Conservation (phyloP, 2,113 vertebrate genomes). For the Arenaria interpres region DNA sequence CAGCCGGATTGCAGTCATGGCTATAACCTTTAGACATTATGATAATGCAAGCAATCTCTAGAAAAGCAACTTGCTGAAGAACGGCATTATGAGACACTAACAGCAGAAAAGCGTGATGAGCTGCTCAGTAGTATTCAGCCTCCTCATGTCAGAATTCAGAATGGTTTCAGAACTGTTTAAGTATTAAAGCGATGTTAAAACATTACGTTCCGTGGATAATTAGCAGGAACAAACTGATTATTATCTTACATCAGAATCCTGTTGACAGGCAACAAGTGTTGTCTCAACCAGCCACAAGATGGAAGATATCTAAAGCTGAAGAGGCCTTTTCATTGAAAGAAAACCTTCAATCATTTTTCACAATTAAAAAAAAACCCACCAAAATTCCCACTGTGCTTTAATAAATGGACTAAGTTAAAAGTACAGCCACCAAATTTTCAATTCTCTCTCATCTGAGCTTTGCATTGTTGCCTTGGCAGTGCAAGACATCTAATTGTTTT, state of each 20-base stretch:
- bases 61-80: neutral
- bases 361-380: neutral
- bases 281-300: neutral
- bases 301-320: neutral
- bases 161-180: neutral
- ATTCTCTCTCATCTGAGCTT: neutral
- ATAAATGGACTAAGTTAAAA: neutral
- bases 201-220: neutral
- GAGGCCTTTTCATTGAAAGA: neutral
- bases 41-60: neutral
- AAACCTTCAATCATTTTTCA: neutral
- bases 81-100: neutral
- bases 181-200: neutral
- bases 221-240: slow-evolving; percentile 17
- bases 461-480: neutral
- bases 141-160: neutral
- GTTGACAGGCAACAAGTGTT: slow-evolving; percentile 8
- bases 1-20: neutral
- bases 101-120: neutral
- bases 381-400: neutral
- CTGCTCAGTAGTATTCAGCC: neutral
- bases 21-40: neutral
- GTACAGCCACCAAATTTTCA: neutral
- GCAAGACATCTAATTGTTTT: neutral
- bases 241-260: neutral